Evolutionary conservation across 2,888 invertebrate genomes (phyloP).

Genomic region (Leptinotarsa peninsularis): DNA sequence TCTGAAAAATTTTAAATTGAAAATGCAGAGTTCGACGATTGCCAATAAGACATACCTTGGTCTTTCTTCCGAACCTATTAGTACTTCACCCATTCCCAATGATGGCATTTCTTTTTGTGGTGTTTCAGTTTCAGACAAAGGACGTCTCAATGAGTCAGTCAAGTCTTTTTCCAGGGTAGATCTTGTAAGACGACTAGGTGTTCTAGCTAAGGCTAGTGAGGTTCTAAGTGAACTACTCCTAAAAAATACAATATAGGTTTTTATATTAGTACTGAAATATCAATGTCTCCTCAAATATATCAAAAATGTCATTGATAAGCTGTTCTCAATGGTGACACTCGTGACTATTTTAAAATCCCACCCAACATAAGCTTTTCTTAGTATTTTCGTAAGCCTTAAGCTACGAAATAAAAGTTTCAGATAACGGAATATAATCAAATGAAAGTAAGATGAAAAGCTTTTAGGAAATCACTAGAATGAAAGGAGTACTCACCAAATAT

Average conservation of each 20-base stretch:
- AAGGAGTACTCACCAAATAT: too few species aligned
- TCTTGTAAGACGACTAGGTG: neutral
- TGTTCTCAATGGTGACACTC: too few species aligned
- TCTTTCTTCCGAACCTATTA: slow-evolving; percentile 1
- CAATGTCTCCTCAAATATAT: too few species aligned
- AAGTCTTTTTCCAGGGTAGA: slow-evolving; percentile 19
- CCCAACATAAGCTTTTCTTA: too few species aligned
- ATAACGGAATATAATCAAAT: too few species aligned
- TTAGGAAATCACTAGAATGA: too few species aligned
- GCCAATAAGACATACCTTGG: neutral
- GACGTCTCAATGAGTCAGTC: slow-evolving; percentile 7
- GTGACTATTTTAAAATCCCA: too few species aligned
- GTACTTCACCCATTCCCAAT: slow-evolving; percentile 2
- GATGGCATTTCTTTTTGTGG: slow-evolving; percentile 17
- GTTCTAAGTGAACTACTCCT: slow-evolving; percentile 6
- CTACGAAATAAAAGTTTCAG: too few species aligned
- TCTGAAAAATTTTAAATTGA: neutral
- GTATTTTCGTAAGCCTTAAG: too few species aligned
- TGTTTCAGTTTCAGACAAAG: slow-evolving; percentile 6
- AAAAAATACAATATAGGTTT: neutral
- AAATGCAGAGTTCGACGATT: neutral
- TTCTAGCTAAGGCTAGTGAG: slow-evolving; percentile 3
- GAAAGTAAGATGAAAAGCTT: too few species aligned
- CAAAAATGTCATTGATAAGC: too few species aligned
- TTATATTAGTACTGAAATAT: too few species aligned